phyloP scores from a whole-genome alignment of 2,113 vertebrate genomes.

The Nannospalax galili region DNA sequence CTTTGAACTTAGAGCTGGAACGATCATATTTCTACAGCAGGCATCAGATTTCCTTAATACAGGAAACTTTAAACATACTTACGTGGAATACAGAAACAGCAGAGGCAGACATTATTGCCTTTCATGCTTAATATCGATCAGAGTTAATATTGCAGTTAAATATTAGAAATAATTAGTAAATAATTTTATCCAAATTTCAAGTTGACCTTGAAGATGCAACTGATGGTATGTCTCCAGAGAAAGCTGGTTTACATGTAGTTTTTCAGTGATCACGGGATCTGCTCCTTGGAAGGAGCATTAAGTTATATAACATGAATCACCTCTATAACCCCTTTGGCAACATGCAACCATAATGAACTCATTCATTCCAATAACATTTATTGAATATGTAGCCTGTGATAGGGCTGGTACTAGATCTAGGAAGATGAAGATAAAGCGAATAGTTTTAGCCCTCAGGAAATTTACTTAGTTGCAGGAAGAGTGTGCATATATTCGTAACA shows the following conservation, averaged over 20 bases:
- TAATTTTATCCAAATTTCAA: slow-evolving; percentile 15
- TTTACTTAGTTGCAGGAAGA: not conserved
- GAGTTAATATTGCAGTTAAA: not conserved
- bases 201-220: not conserved
- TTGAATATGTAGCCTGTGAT: not conserved
- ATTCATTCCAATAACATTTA: not conserved
- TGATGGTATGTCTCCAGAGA: not conserved
- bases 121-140: not conserved
- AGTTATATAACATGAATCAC: not conserved
- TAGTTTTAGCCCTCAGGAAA: not conserved
- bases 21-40: not conserved
- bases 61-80: not conserved
- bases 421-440: not conserved
- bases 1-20: not conserved
- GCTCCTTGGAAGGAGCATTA: not conserved
- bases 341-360: not conserved
- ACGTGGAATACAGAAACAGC: not conserved
- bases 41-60: slow-evolving; percentile 6
- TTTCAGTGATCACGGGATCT: not conserved
- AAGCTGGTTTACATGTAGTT: not conserved
- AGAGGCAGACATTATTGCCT: not conserved
- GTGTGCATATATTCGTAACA: too few relatives aligned
- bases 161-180: slow-evolving; percentile 33
- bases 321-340: not conserved
- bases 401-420: not conserved